Evolutionary conservation across 37 sponge, comb jelly and placozoan species (phyloP), one percentile per base, ranked within the genome.

Genomic region (Corticium candelabrum): DNA sequence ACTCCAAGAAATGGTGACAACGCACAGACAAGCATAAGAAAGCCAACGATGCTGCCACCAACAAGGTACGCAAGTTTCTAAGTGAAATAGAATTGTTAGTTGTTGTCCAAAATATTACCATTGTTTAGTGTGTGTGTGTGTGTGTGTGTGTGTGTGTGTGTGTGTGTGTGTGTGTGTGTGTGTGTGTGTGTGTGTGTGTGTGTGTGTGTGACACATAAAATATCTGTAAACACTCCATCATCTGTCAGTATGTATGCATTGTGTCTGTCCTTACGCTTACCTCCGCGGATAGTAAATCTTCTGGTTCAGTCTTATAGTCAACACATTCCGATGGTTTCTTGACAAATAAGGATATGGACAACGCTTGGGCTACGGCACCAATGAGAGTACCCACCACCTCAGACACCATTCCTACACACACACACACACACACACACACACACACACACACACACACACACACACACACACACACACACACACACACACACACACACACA

Each of bases 361-460:
- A 32, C 2, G 85, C 84, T 76, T 83, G 85, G 34, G 87, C 67
- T 1, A 67, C n/a, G 31, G 82, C 79, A 34, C 88, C 91, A 0
- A 91, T 62, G 68, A 91, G 36, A n/a, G 89, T 91, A 30, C 91
- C 88, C 11, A 39, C 3, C 3, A 82, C 75, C 75, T 91, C 91
- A 80, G 83, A 87, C 0, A 41, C 74, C 77, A 87, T 84, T 30
- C 91, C 91, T 90, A 73, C 2, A 82, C 31, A 21, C 31, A 11
- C 27, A 36, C 75, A 21, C n/a, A n/a, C n/a, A n/a, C n/a, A n/a
- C n/a, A n/a, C n/a, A n/a, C n/a, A n/a, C n/a, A n/a, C n/a, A n/a
- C n/a, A n/a, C n/a, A n/a, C n/a, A n/a, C 75, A 86, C 81, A n/a
- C 90, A 86, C 86, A 72, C 3, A 81, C 32, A 27, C 32, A 27